Conservation (phyloP, 2,888 invertebrate genomes). For the Polymixis flavicincta region DNA sequence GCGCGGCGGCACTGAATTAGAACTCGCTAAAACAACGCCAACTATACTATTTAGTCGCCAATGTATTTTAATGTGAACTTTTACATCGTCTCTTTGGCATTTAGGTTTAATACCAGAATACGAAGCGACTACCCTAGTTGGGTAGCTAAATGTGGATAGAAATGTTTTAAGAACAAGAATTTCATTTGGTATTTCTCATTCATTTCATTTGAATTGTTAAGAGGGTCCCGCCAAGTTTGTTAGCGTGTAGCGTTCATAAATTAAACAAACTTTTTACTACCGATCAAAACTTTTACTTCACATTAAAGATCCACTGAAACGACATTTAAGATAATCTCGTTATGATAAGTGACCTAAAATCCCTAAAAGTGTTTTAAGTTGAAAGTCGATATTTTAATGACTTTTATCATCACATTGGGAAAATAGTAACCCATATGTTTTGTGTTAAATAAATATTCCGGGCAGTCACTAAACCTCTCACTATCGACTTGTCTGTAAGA, state of each 20-base stretch:
- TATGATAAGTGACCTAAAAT: slow-evolving; percentile 38
- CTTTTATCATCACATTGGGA: slow-evolving; percentile 35
- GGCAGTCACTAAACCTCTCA: slow-evolving; percentile 47
- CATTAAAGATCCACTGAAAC: slow-evolving; percentile 27
- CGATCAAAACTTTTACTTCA: slow-evolving; percentile 33
- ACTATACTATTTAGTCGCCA: slow-evolving; percentile 65
- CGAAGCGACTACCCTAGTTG: slow-evolving; percentile 35
- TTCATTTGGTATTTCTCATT: slow-evolving; percentile 34
- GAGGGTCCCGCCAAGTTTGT: slow-evolving; percentile 25
- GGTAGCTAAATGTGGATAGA: slow-evolving; percentile 37
- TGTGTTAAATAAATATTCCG: slow-evolving; percentile 42
- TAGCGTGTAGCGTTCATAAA: slow-evolving; percentile 33
- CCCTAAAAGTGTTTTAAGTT: slow-evolving; percentile 37
- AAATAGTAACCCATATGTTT: slow-evolving; percentile 44
- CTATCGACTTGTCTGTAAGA: slow-evolving; percentile 78
- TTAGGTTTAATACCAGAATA: slow-evolving; percentile 54
- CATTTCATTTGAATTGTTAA: slow-evolving; percentile 43
- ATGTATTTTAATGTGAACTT: slow-evolving; percentile 62
- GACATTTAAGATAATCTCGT: slow-evolving; percentile 27
- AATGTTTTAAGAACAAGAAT: slow-evolving; percentile 39
- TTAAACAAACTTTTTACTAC: slow-evolving; percentile 38
- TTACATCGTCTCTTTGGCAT: slow-evolving; percentile 64
- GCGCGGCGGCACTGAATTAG: slow-evolving; percentile 71
- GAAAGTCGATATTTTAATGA: slow-evolving; percentile 45
- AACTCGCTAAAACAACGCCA: slow-evolving; percentile 73